Conservation (phyloP, 2,113 vertebrate species). For the Callithrix jacchus region DNA sequence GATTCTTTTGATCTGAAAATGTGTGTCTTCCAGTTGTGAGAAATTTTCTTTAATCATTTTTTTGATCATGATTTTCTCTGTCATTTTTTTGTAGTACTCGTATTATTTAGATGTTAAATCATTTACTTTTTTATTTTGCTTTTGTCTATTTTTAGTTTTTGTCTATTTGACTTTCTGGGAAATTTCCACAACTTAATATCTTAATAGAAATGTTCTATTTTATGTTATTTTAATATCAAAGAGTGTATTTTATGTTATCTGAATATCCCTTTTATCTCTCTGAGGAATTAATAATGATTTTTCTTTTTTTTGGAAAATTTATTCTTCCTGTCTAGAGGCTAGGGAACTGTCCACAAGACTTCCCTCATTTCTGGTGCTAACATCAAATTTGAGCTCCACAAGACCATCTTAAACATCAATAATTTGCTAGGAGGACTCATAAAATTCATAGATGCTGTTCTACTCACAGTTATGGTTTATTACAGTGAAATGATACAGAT, state of each 20-base stretch:
- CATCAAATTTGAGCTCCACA: not conserved
- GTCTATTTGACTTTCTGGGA: not conserved
- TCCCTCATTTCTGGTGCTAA: not conserved
- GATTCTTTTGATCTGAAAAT: not conserved
- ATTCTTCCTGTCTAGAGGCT: not conserved
- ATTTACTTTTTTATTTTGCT: not conserved
- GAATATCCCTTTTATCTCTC: not conserved
- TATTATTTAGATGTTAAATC: not conserved
- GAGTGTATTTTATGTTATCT: not conserved
- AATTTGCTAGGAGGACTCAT: not conserved
- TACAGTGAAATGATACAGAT: not conserved
- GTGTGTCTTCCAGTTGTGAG: not conserved
- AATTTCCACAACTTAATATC: not conserved
- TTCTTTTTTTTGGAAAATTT: not conserved
- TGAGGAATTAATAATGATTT: not conserved
- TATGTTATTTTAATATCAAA: not conserved
- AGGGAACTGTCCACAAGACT: too few relatives aligned
- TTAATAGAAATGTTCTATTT: not conserved
- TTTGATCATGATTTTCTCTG: not conserved
- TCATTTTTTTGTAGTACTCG: not conserved
- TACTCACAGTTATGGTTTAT: not conserved
- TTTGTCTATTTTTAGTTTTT: not conserved
- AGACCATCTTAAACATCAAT: not conserved
- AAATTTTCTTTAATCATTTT: not conserved
- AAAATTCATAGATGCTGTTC: not conserved